Base-by-base conservation (phyloP, 2,113 vertebrate species). In the Pelecanus crispus region DNA sequence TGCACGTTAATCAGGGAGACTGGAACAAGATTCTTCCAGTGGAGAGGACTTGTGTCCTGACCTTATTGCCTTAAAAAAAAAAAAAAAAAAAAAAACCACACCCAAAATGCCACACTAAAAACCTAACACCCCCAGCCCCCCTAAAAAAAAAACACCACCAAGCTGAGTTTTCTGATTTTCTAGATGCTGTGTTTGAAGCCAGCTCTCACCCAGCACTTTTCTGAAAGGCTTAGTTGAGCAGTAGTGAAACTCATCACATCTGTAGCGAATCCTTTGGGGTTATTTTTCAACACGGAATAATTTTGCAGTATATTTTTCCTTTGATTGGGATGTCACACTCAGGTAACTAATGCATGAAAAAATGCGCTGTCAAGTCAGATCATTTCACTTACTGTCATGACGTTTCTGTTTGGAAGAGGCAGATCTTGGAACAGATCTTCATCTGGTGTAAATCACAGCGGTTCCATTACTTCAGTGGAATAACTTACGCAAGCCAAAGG, bases 381-480 rank as follows among this genome's bases (percentile, higher is more conserved):
- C 1, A 7, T 85, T 84, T 83, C 63, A 53, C n/a, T 38, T 88
- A 32, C 12, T 88, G 34, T 86, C n/a, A 42, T 71, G 55, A 67
- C 12, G 16, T 71, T 94, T 84, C 45, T 86, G 25, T 78, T 94
- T 84, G 83, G 50, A 95, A 91, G 75, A 73, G n/a, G 53, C 68
- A 78, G 63, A 49, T 91, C 31, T 78, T 67, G 55, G 86, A 81
- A 45, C 0, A 2, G 19, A 19, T 92, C 55, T 81, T 86, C 62
- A 73, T 56, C 78, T 90, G 63, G 21, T 88, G 32, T 71, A 63
- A 93, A 81, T 96, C 63, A 93, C 38, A 47, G 47, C 29, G 40
- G 42, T 95, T 47, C 77, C 4, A 8, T 96, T 88, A 88, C 88
- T 88, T 91, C 68, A 95, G 56, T 65, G 83, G 77, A 96, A 94